These are phyloP conservation scores for Miltochrista miniata DNA, from an alignment of 2,888 invertebrate genomes.

Conservation along the genomic window DNA sequence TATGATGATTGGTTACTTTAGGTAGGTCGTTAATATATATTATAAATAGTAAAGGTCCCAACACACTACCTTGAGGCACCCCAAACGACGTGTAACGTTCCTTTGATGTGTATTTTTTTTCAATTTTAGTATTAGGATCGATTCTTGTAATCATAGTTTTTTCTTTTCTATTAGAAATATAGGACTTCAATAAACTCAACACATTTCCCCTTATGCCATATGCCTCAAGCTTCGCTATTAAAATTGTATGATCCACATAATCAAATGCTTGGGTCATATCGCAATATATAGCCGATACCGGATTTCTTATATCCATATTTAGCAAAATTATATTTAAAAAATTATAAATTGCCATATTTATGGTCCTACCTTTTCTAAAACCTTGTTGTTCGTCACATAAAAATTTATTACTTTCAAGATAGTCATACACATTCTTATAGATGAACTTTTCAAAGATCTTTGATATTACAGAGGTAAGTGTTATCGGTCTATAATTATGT, in stretches of 20 bases:
- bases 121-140: neutral
- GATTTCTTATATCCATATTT: neutral
- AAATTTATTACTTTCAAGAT: neutral
- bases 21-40: neutral
- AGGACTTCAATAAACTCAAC: neutral
- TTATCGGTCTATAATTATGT: slow-evolving; percentile 5
- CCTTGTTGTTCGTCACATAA: slow-evolving; percentile 1
- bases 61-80: neutral
- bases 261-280: slow-evolving; percentile 8
- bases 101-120: neutral
- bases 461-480: neutral
- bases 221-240: neutral
- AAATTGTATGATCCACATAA: neutral
- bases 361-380: neutral
- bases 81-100: neutral
- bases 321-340: neutral
- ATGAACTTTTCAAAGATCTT: neutral
- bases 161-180: neutral
- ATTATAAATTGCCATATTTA: slow-evolving; percentile 2
- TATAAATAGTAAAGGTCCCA: neutral
- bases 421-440: neutral
- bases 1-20: no score
- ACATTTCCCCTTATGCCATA: neutral
- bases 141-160: neutral
- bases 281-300: neutral